phyloP scores from a whole-genome alignment of 2,888 invertebrate species.

The Elysia crispata region DNA sequence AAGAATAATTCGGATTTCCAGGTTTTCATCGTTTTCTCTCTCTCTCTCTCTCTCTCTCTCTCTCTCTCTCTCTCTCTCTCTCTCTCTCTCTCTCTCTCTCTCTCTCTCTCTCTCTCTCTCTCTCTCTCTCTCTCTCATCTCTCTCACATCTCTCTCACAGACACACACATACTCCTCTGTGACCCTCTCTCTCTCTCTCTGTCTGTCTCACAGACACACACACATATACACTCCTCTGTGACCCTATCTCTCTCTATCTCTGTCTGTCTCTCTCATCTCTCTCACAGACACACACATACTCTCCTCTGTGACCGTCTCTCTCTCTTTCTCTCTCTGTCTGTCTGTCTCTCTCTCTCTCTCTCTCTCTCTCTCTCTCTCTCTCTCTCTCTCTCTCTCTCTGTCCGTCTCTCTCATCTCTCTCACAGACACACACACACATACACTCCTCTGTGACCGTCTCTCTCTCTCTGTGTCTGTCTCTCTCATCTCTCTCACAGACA shows the following conservation, averaged over 20 bases:
- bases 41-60: neutral
- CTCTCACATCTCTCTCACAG: slow-evolving; percentile 14
- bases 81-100: neutral
- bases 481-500: too few relatives aligned
- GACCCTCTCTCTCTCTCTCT: slow-evolving; percentile 15
- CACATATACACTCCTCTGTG: too few relatives aligned
- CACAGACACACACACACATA: too few relatives aligned
- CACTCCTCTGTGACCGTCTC: too few relatives aligned
- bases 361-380: slow-evolving; percentile 21
- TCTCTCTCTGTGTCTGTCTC: too few relatives aligned
- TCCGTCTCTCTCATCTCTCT: neutral
- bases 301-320: neutral
- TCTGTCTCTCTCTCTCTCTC: slow-evolving; percentile 13
- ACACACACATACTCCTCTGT: neutral
- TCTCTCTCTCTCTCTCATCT: neutral
- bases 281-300: too few relatives aligned
- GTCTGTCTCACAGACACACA: neutral
- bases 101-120: neutral
- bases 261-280: too few relatives aligned
- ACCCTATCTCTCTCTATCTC: too few relatives aligned
- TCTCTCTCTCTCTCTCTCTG: slow-evolving; percentile 22
- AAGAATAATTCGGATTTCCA: too few relatives aligned
- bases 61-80: too few relatives aligned
- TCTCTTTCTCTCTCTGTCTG: slow-evolving; percentile 14
- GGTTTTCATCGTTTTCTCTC: too few relatives aligned